A percentile compares a stretch with the other conserved stretches of the same genome.
phyloP scores from a whole-genome alignment of 2,888 invertebrate species.

The Seira ritae region DNA sequence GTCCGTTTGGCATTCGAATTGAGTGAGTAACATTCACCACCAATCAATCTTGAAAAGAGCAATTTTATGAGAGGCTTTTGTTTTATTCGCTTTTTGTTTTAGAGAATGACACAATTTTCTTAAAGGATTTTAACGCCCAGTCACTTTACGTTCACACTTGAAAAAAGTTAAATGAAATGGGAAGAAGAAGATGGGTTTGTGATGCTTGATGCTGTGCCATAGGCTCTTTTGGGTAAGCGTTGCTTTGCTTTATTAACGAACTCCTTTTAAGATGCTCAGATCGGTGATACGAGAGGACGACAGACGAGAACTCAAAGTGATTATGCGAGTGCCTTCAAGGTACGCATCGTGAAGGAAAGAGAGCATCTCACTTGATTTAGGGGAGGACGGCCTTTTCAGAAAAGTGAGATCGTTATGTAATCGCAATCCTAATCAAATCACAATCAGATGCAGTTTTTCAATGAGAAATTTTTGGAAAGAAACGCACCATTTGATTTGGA shows the following conservation, averaged over 20 bases:
- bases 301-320: background rate
- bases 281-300: background rate
- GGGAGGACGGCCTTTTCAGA: background rate
- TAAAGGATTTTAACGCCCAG: slow-evolving; percentile 6
- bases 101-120: slow-evolving; percentile 1
- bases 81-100: slow-evolving; percentile 4
- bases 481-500: no score
- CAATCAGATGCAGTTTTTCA: background rate
- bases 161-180: background rate
- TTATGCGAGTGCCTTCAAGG: slow-evolving; percentile 41
- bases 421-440: no score
- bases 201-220: background rate
- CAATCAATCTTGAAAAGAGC: slow-evolving; percentile 8
- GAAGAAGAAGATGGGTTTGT: background rate
- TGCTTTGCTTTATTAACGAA: slow-evolving; percentile 1
- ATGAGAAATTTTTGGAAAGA: no score
- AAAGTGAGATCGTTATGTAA: background rate
- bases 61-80: slow-evolving; percentile 9
- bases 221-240: background rate
- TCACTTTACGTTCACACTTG: background rate
- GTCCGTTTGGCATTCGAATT: background rate
- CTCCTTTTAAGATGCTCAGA: slow-evolving; percentile 17
- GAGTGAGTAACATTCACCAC: background rate
- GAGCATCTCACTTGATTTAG: background rate
- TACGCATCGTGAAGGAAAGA: no score